Evolutionary conservation across 2,113 vertebrate species (phyloP).

Genomic region (Columba janthina): DNA sequence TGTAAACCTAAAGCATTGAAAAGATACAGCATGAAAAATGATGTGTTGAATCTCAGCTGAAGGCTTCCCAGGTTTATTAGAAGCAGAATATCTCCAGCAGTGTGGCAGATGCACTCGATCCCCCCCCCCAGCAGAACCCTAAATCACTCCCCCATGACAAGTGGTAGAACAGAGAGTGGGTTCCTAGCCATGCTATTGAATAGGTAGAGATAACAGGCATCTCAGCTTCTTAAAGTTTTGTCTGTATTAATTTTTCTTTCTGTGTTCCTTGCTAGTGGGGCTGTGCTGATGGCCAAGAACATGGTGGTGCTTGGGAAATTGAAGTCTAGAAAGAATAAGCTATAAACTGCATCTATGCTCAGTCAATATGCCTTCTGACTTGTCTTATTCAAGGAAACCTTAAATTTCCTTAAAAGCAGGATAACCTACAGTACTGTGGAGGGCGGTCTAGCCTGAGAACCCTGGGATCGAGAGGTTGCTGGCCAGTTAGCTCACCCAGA

Average conservation of each 20-base stretch:
- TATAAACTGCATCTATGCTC: fast-evolving
- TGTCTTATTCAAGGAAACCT: background rate
- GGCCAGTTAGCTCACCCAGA: background rate
- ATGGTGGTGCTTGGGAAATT: background rate
- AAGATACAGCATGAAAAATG: background rate
- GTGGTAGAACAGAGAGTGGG: background rate
- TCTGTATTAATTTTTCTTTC: background rate
- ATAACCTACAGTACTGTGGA: background rate
- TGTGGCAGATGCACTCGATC: too few species aligned
- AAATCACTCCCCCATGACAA: too few species aligned
- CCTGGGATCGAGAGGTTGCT: background rate
- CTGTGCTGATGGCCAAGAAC: background rate
- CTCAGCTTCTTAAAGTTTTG: background rate
- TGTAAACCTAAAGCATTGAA: background rate
- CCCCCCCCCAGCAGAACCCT: too few species aligned
- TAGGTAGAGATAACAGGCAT: background rate
- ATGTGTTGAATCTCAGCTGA: background rate
- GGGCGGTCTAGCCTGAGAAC: background rate
- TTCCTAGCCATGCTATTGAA: background rate
- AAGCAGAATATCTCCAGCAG: background rate
- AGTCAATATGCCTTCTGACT: background rate
- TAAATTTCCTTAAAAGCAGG: background rate
- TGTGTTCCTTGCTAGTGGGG: background rate
- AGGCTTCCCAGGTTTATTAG: background rate
- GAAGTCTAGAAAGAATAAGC: background rate